phyloP scores from a whole-genome alignment of 2,888 invertebrate genomes.

The Phoenoteleia sp. region DNA sequence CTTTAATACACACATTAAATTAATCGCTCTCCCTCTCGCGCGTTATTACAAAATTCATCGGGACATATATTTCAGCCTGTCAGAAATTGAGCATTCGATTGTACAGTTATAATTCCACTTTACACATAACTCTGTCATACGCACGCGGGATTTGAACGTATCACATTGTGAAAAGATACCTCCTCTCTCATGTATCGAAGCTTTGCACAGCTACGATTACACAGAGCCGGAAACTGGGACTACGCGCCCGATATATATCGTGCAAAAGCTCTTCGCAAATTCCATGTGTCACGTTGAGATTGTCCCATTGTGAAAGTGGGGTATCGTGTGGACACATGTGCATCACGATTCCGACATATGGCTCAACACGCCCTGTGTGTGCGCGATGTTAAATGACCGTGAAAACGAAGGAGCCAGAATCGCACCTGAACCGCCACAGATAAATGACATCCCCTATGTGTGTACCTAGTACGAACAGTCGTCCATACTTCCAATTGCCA shows the following conservation, averaged over 20 bases:
- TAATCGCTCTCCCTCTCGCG: conserved; percentile 32
- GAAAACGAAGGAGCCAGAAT: conserved; percentile 65
- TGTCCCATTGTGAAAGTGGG: conserved; percentile 54
- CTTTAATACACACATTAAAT: conserved; percentile 55
- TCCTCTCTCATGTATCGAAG: conserved; percentile 35
- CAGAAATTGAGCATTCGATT: conserved; percentile 59
- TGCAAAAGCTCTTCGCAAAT: conserved; percentile 63
- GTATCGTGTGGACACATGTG: conserved; percentile 68
- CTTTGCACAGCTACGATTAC: conserved; percentile 57
- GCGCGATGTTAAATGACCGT: conserved; percentile 67
- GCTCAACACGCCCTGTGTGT: conserved; percentile 49
- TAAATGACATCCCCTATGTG: conserved; percentile 48
- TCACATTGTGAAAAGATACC: conserved; percentile 50
- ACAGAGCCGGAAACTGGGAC: conserved; percentile 45
- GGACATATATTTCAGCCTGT: conserved; percentile 51
- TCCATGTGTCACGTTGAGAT: conserved; percentile 65
- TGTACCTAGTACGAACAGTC: conserved; percentile 21
- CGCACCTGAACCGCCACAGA: conserved; percentile 67
- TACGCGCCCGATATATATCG: conserved; percentile 53
- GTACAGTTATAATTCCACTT: conserved; percentile 61
- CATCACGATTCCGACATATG: conserved; percentile 69
- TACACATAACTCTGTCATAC: conserved; percentile 63
- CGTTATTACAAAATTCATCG: conserved; percentile 54
- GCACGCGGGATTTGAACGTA: conserved; percentile 52
- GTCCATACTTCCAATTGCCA: conserved; percentile 35